These are phyloP conservation scores for Latrodectus hesperus DNA, from an alignment of 2,888 invertebrate species.

Conservation along the genomic window DNA sequence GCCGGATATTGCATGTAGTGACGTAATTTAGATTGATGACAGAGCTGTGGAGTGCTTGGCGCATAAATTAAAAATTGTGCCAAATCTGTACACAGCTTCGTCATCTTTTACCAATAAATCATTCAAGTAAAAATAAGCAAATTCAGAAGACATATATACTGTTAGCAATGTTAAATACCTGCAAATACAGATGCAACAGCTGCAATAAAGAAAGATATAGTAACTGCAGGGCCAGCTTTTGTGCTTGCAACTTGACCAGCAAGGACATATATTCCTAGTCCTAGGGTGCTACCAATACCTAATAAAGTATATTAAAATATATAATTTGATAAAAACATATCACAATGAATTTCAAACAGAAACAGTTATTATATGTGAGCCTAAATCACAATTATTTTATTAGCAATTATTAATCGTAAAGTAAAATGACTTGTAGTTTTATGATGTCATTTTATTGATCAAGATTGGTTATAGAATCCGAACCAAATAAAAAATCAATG, in stretches of 20 bases:
- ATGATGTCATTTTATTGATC: background rate
- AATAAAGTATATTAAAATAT: background rate
- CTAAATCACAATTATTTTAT: background rate
- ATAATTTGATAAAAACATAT: background rate
- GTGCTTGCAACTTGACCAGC: conserved; percentile 91
- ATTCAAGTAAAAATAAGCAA: too few relatives aligned
- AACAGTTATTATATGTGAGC: background rate
- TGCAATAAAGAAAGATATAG: conserved; percentile 91
- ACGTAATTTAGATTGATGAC: too few relatives aligned
- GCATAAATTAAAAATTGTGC: too few relatives aligned
- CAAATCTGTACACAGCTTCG: too few relatives aligned
- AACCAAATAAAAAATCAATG: too few relatives aligned
- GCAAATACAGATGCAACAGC: conserved; percentile 94
- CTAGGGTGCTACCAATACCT: conserved; percentile 80
- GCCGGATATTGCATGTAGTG: too few relatives aligned
- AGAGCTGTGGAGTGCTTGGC: too few relatives aligned
- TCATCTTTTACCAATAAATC: too few relatives aligned
- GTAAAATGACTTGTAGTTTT: too few relatives aligned
- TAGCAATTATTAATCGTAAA: background rate
- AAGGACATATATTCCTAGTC: conserved; percentile 94
- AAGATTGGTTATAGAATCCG: background rate
- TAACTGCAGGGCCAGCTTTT: conserved; percentile 92
- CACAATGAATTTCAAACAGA: background rate
- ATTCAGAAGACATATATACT: too few relatives aligned
- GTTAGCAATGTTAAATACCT: conserved; percentile 77